Percentiles rank a stretch among this genome's conserved stretches.
Evolutionary conservation across 2,797 vertebrate genomes (phyloP).

Genomic region (Numenius phaeopus): DNA sequence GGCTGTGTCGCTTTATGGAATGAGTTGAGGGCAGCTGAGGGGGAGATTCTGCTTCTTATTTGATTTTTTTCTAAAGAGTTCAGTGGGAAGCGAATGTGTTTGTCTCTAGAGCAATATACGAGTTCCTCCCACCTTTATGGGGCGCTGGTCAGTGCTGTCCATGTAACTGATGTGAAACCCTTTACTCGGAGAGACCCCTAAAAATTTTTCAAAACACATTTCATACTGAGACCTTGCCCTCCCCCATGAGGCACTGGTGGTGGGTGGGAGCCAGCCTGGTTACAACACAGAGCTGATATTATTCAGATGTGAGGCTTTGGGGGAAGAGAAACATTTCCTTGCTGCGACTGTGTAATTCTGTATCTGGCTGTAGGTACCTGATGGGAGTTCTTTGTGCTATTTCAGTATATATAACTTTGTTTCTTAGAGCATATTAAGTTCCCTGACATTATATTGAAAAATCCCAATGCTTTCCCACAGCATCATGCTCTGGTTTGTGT

Average conservation of each 20-base stretch:
- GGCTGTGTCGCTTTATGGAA: neutral
- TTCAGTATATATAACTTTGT: neutral
- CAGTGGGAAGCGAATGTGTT: neutral
- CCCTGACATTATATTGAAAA: neutral
- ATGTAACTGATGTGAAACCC: accelerated
- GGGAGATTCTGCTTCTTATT: neutral
- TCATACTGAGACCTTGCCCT: neutral
- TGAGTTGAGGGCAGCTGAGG: neutral
- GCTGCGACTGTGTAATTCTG: neutral
- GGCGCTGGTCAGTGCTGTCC: accelerated
- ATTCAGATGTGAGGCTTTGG: neutral
- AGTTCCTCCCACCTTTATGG: neutral
- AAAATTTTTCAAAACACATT: neutral
- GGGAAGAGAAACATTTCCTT: neutral
- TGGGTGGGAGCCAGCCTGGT: neutral
- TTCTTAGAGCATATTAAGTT: neutral
- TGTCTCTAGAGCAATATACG: accelerated
- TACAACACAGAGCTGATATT: neutral
- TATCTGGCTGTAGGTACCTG: neutral
- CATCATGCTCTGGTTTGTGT: neutral
- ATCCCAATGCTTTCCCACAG: neutral
- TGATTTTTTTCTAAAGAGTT: neutral
- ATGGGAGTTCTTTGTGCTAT: neutral
- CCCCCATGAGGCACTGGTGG: neutral
- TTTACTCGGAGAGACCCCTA: neutral